Conservation (phyloP, 2,888 invertebrate species). For the Anthoptus insignis region DNA sequence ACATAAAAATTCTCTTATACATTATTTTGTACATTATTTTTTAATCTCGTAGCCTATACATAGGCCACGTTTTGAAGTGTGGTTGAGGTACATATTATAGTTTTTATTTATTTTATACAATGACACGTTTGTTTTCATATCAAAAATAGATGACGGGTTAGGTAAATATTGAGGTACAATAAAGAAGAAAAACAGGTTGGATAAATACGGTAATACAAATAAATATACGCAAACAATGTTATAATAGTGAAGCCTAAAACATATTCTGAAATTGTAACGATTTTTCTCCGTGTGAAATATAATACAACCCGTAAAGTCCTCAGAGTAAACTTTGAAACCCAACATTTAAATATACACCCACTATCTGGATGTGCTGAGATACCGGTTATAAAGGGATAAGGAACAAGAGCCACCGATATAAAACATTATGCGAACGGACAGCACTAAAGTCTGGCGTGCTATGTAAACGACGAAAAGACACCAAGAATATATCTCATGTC, state of each 20-base stretch:
- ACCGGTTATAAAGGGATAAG: conserved; percentile 51
- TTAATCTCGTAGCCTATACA: too few species aligned
- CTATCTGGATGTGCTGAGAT: conserved; percentile 47
- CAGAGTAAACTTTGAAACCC: conserved; percentile 15
- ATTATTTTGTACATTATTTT: too few species aligned
- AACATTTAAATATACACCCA: conserved; percentile 51
- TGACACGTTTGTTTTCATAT: too few species aligned
- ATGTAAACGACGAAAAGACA: conserved; percentile 37
- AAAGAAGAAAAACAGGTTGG: background rate
- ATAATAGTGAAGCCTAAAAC: too few species aligned
- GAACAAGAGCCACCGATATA: conserved; percentile 53
- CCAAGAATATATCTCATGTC: conserved; percentile 33
- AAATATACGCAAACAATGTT: background rate
- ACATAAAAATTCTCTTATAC: too few species aligned
- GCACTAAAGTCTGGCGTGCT: conserved; percentile 35
- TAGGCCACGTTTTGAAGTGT: too few species aligned
- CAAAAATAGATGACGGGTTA: too few species aligned
- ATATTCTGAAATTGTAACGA: conserved; percentile 2
- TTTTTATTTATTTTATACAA: too few species aligned
- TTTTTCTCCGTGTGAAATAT: too few species aligned
- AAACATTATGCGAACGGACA: conserved; percentile 47
- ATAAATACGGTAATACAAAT: background rate
- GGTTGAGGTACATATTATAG: too few species aligned
- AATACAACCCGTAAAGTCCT: too few species aligned
- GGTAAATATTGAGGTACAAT: too few species aligned